Percentiles rank a stretch among this genome's conserved stretches.
These are phyloP conservation scores for Tenthredo scrophulariae DNA, from an alignment of 2,888 invertebrate genomes.

Conservation along the genomic window DNA sequence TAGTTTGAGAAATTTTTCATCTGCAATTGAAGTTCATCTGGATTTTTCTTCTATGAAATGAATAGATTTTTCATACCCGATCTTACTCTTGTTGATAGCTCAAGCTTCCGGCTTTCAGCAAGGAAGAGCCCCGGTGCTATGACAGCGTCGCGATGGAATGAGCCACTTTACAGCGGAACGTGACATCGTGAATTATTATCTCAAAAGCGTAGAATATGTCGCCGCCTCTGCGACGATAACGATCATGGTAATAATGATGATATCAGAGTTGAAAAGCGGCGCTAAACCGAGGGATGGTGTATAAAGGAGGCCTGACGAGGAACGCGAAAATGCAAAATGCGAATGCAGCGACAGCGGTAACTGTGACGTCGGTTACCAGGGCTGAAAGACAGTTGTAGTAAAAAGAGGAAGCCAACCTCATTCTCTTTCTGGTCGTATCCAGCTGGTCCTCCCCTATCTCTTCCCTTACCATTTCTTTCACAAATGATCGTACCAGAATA, in stretches of 20 bases:
- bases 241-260: slow-evolving; percentile 32
- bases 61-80: neutral
- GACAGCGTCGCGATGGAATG: slow-evolving; percentile 21
- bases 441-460: neutral
- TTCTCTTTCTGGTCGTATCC: slow-evolving; percentile 12
- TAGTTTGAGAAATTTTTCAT: neutral
- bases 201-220: slow-evolving; percentile 41
- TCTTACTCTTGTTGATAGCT: neutral
- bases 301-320: neutral
- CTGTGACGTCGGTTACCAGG: neutral
- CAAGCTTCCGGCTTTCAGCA: neutral
- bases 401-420: neutral
- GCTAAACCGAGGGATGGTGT: slow-evolving; percentile 10
- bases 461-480: neutral
- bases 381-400: neutral
- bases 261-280: slow-evolving; percentile 23
- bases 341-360: slow-evolving; percentile 6
- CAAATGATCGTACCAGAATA: slow-evolving; percentile 14
- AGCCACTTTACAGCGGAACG: slow-evolving; percentile 24
- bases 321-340: slow-evolving; percentile 2
- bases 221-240: slow-evolving; percentile 11
- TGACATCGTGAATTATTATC: slow-evolving; percentile 34
- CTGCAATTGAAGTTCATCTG: neutral
- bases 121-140: neutral
- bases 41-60: neutral